Evolutionary conservation across 2,113 vertebrate genomes (phyloP).

Genomic region (Lycaon pictus): DNA sequence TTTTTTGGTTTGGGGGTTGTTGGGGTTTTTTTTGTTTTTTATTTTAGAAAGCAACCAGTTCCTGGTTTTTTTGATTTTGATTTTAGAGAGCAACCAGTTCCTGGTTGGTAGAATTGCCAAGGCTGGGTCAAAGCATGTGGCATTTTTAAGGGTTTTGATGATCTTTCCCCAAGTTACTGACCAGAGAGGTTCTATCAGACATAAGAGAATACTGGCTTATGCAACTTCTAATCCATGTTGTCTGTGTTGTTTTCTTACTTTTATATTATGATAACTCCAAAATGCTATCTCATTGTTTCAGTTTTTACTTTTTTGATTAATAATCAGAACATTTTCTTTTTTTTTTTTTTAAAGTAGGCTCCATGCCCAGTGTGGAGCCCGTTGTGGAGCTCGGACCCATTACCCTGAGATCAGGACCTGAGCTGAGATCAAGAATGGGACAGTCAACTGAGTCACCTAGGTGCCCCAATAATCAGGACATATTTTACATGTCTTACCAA

Average conservation of each 20-base stretch:
- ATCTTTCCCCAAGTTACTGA: neutral
- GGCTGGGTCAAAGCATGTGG: conserved; percentile 34
- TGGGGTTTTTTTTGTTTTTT: neutral
- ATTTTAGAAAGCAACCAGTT: no score
- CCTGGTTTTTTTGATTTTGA: neutral
- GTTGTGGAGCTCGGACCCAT: neutral
- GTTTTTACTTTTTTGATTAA: conserved; percentile 50
- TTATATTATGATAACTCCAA: neutral
- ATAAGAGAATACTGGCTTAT: neutral
- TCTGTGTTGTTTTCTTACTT: conserved; percentile 4
- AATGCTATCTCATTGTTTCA: conserved; percentile 30
- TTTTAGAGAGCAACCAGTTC: neutral
- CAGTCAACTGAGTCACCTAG: neutral
- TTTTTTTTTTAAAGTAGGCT: neutral
- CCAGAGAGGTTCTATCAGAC: neutral
- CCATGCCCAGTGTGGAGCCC: neutral
- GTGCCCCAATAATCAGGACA: neutral
- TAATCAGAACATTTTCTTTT: neutral
- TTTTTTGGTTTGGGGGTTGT: neutral
- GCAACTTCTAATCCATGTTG: neutral
- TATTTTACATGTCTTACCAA: neutral
- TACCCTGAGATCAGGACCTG: neutral
- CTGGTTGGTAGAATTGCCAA: neutral
- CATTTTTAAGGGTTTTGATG: conserved; percentile 25
- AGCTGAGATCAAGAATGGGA: neutral